Evolutionary conservation across 2,797 vertebrate species (phyloP).

Genomic region (Crypturellus tataupa): DNA sequence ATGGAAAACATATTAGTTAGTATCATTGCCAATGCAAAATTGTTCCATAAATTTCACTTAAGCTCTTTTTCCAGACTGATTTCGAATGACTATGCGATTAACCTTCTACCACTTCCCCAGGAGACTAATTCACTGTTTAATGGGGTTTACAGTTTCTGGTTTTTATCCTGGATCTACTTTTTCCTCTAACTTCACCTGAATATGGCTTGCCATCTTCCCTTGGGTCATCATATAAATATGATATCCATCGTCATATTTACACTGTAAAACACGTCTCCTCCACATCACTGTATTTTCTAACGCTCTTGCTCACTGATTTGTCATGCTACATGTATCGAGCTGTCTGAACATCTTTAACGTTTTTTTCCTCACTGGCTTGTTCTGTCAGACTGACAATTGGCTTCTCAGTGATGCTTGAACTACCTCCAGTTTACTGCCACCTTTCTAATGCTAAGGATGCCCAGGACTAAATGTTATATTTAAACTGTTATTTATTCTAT

Average conservation of each 20-base stretch:
- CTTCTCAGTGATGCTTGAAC: not conserved
- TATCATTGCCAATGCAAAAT: not conserved
- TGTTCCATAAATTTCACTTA: not conserved
- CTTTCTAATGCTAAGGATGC: not conserved
- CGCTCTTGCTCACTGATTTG: not conserved
- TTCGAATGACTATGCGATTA: not conserved
- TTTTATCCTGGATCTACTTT: not conserved
- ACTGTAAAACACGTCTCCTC: not conserved
- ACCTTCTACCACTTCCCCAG: not conserved
- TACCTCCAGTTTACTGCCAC: not conserved
- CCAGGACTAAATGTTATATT: not conserved
- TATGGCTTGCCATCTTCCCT: not conserved
- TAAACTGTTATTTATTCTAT: not conserved
- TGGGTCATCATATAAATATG: not conserved
- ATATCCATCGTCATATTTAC: not conserved
- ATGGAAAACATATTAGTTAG: not conserved
- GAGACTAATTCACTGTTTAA: not conserved
- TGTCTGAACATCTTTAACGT: not conserved
- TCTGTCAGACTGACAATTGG: not conserved
- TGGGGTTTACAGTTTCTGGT: not conserved
- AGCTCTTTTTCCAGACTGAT: not conserved
- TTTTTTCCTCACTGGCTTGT: accelerated
- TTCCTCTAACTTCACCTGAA: not conserved
- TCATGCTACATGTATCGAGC: not conserved
- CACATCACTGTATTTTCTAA: not conserved